Evolutionary conservation across 1,140 invertebrate species (phyloP), one percentile per base, ranked within the genome.

Genomic region (Drosophila nasuta): DNA sequence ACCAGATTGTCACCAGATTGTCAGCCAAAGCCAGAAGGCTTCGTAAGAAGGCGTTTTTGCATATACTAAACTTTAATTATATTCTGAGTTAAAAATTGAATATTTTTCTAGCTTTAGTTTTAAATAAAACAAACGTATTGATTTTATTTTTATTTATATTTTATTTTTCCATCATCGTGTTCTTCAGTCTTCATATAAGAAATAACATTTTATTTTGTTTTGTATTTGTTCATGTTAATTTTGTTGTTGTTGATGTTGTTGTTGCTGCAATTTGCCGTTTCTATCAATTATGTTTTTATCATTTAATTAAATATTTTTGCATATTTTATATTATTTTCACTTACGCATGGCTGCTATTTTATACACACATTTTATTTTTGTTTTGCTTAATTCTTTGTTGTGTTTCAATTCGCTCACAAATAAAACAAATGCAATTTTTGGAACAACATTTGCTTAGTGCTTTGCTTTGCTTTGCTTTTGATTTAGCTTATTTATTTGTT

Each of bases 111-210:
- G 4, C 15, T 46, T 17, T 15, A 46, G 45, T 13, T 15, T 6
- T 13, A 17, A 48, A 25, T 6, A 7, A 48, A 48, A 25, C 35
- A 38, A 6, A 17, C 46, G 2, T 8, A 5, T 7, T 7, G 7
- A 13, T 0, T 48, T 38, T 17, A 38, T 54, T 69, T 77, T 73
- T 70, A 76, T 81, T 78, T 73, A 77, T 77, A 75, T 81, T 67
- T 91, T 81, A 75, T 56, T 77, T 80, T 70, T 70, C 64, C 87
- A 73, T 88, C 91, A 91, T 90, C 88, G 15, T 81, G 78, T 83
- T 72, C 81, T 82, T 92, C 91, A 92, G 91, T 92, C 91, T 92
- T 91, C 91, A 91, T 92, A 92, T 92, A 92, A 91, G 91, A 92
- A 92, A 92, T 92, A 92, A 92, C 91, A 92, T 92, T 91, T 91